Evolutionary conservation across 2,797 vertebrate species (phyloP), one percentile per base, ranked within the genome.

Genomic region (Mastacembelus armatus): DNA sequence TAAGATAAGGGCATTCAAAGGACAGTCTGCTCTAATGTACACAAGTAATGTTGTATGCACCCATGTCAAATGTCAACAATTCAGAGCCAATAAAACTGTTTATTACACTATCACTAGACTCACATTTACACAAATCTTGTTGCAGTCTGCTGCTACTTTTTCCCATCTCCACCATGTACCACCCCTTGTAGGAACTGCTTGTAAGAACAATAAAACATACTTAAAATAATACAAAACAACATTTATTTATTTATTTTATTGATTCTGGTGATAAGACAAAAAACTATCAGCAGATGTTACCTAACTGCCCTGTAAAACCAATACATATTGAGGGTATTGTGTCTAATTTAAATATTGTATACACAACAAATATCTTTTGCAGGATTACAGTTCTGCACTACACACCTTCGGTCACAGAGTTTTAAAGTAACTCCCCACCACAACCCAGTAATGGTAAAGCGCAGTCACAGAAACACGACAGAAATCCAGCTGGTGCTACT

Each of bases 231-330:
- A 68, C 42, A 15, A 15, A 43, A 47, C n/a, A n/a, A n/a, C n/a
- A n/a, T n/a, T n/a, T n/a, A n/a, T 62, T 30, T 48, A 52, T 88
- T 83, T 84, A 58, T 77, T 83, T 80, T 43, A 55, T 56, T 58
- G 27, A 43, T 26, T 22, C 45, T 78, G 74, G 67, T 69, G 36
- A 80, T 62, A 42, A 26, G 3, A 79, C 72, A 82, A 80, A 70
- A 87, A 86, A 84, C 78, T 87, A 89, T 87, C 85, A 85, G 77
- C 70, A 56, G 56, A 66, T 77, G 15, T 49, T 52, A 76, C 33
- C 62, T 74, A 50, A 66, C 72, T 54, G n/a, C 88, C 50, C 30
- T 22, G 24, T 10, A 10, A 44, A 29, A 66, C 66, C 56, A 69
- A 30, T 51, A 59, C 7, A 16, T 49, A 26, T 27, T 49, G 12